Conservation (phyloP, 2,113 vertebrate genomes). For the Nibea albiflora region DNA sequence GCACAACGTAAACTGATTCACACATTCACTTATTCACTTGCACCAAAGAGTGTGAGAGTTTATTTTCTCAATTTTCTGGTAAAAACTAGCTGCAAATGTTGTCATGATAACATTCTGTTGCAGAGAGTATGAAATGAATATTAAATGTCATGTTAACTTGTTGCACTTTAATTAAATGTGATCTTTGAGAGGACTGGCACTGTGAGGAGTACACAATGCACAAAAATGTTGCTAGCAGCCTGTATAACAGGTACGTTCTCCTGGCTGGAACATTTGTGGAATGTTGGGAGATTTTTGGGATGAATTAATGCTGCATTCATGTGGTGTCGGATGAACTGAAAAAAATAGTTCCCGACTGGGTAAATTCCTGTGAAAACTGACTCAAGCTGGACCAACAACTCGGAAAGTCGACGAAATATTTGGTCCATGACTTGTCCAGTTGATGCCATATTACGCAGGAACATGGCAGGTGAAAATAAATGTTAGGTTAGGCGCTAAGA, state of each 20-base stretch:
- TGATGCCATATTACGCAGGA: too few relatives aligned
- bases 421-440: too few relatives aligned
- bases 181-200: neutral
- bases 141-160: neutral
- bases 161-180: neutral
- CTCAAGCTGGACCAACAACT: too few relatives aligned
- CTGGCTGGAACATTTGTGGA: neutral
- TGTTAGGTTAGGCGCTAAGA: too few relatives aligned
- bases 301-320: too few relatives aligned
- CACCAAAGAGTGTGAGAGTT: too few relatives aligned
- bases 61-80: neutral
- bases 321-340: too few relatives aligned
- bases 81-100: neutral
- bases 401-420: too few relatives aligned
- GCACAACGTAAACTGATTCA: constrained; percentile 19
- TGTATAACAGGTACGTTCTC: neutral
- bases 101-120: neutral
- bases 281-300: neutral
- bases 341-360: too few relatives aligned
- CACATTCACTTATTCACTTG: constrained; percentile 44
- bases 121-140: neutral
- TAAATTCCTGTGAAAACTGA: too few relatives aligned
- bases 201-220: neutral
- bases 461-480: too few relatives aligned
- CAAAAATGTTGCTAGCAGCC: neutral